Percentiles rank a stretch among this genome's conserved stretches.
Conservation (phyloP, 2,113 vertebrate genomes). For the Ophthalmolycus amberensis region DNA sequence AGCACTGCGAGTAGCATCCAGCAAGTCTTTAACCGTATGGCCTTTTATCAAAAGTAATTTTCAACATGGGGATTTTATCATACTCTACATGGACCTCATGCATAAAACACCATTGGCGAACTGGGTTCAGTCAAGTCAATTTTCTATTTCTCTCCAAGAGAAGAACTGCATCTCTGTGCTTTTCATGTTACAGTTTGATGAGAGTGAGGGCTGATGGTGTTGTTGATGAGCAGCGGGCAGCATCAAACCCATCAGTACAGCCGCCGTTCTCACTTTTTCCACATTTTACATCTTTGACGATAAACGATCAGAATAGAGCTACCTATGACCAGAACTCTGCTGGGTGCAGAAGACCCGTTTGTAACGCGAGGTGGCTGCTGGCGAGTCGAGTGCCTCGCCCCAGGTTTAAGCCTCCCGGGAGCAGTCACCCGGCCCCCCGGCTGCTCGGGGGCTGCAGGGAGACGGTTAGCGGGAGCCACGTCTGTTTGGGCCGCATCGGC, state of each 20-base stretch:
- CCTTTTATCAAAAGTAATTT: conserved; percentile 79
- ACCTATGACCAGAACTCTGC: too few relatives aligned
- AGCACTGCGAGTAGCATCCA: conserved; percentile 24
- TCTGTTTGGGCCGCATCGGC: too few relatives aligned
- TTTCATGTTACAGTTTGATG: not conserved
- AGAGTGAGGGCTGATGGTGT: conserved; percentile 13
- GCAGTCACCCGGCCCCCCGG: too few relatives aligned
- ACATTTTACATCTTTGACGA: conserved; percentile 67
- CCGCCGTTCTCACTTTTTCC: conserved; percentile 50
- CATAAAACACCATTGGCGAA: conserved; percentile 58
- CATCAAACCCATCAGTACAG: conserved; percentile 43
- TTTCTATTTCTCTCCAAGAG: not conserved
- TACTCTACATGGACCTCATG: conserved; percentile 44
- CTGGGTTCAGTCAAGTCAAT: conserved; percentile 28
- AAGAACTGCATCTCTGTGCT: conserved; percentile 14
- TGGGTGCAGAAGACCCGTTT: too few relatives aligned
- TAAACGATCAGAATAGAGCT: too few relatives aligned
- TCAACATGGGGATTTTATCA: conserved; percentile 63
- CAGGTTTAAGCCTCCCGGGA: too few relatives aligned
- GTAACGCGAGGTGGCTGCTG: too few relatives aligned
- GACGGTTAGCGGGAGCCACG: too few relatives aligned
- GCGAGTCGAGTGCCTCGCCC: too few relatives aligned
- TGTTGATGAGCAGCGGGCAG: conserved; percentile 27
- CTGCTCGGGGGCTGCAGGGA: too few relatives aligned
- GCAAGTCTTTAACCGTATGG: conserved; percentile 71